A percentile compares a stretch with the other conserved stretches of the same genome.
phyloP scores from a whole-genome alignment of 35 echinoderm and acorn worm species.

The Strongylocentrotus purpuratus region DNA sequence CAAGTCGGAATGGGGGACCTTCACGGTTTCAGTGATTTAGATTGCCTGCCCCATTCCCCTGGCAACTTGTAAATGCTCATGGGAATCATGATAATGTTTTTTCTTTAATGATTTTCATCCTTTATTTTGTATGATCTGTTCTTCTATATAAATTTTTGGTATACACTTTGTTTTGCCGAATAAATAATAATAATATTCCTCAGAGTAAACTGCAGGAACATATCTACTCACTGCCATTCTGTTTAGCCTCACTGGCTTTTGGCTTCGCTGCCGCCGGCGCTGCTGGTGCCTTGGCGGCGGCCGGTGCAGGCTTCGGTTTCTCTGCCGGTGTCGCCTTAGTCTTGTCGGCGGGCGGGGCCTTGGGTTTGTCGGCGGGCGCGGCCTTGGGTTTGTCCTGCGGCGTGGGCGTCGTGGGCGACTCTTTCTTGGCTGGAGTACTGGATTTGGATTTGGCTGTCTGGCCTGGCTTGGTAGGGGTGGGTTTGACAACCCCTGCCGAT shows the following conservation, averaged over 20 bases:
- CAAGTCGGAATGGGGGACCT: no score
- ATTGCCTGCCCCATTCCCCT: no score
- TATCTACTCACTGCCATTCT: conserved; percentile 42
- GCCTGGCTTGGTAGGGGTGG: conserved; percentile 18
- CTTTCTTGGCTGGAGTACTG: conserved; percentile 52
- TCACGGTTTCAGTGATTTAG: no score
- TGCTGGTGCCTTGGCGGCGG: neutral
- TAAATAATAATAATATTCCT: no score
- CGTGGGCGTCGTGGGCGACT: neutral
- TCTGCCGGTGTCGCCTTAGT: conserved; percentile 28
- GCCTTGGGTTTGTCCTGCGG: conserved; percentile 14
- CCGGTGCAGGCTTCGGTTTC: conserved; percentile 24
- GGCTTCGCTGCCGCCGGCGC: neutral
- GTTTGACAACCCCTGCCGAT: conserved; percentile 33
- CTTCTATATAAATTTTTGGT: no score
- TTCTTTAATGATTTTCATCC: no score
- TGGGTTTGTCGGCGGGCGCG: neutral
- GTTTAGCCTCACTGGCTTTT: conserved; percentile 24
- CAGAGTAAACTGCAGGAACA: no score
- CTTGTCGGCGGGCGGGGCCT: conserved; percentile 14
- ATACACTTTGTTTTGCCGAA: no score
- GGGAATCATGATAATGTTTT: no score
- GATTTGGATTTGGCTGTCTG: neutral
- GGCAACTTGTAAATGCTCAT: no score
- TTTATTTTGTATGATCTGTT: no score